Conservation (phyloP, 2,888 invertebrate genomes). For the Seira ritae region DNA sequence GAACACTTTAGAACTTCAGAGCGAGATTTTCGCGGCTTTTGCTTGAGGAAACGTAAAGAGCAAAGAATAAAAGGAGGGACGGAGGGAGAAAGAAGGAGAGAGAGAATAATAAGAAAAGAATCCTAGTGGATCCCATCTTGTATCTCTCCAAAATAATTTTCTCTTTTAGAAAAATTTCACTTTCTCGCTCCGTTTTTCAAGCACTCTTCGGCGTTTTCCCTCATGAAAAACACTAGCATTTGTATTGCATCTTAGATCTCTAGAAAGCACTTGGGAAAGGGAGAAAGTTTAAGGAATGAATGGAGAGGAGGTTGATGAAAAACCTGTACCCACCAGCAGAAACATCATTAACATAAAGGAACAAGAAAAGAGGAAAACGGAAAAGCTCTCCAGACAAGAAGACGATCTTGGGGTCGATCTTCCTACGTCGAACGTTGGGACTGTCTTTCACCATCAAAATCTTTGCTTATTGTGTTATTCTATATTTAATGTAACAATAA, state of each 20-base stretch:
- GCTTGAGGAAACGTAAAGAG: not conserved
- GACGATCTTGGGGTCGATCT: constrained; percentile 11
- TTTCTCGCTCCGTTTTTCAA: not conserved
- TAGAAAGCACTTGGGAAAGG: not conserved
- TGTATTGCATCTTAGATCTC: too few relatives aligned
- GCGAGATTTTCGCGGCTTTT: not conserved
- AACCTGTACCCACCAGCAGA: not conserved
- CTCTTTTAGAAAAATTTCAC: constrained; percentile 19
- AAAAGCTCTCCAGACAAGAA: constrained; percentile 29
- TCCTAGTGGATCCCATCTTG: constrained; percentile 33
- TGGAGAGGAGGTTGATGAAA: not conserved
- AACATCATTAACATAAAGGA: constrained; percentile 16
- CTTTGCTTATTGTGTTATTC: constrained; percentile 13
- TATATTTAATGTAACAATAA: constrained; percentile 4
- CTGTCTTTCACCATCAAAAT: constrained; percentile 15
- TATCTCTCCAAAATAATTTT: constrained; percentile 37
- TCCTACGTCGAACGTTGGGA: constrained; percentile 34
- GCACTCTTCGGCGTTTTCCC: constrained; percentile 29
- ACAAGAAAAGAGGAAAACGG: not conserved
- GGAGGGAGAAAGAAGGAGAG: constrained; percentile 9
- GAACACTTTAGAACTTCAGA: too few relatives aligned
- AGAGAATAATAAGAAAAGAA: constrained; percentile 38
- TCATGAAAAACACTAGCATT: not conserved
- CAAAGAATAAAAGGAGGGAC: too few relatives aligned
- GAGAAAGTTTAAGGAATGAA: not conserved